Evolutionary conservation across 1,140 invertebrate species (phyloP).

Genomic region (Drosophila miranda): DNA sequence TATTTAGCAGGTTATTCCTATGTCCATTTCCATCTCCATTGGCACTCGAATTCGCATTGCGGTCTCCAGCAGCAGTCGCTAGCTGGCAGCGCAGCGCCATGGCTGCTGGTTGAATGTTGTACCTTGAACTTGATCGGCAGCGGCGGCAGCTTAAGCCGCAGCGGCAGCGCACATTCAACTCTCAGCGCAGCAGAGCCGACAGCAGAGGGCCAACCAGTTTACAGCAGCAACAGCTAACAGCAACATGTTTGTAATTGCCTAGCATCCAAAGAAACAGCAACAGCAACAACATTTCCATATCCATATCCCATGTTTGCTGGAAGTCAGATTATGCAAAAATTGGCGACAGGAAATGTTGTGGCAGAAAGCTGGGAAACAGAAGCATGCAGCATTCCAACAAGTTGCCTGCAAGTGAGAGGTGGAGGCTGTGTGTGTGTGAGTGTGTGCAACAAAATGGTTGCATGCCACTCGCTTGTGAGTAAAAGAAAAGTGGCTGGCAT

Average conservation of each 20-base stretch:
- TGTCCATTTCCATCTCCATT: slow-evolving; percentile 15
- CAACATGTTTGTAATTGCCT: slow-evolving; percentile 69
- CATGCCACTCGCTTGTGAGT: slow-evolving; percentile 35
- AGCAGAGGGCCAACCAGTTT: slow-evolving; percentile 58
- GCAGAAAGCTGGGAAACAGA: too few species aligned
- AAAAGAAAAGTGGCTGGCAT: slow-evolving; percentile 44
- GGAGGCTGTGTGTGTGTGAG: slow-evolving; percentile 14
- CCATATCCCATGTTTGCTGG: slow-evolving; percentile 14
- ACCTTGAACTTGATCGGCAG: slow-evolving; percentile 73
- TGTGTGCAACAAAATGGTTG: slow-evolving; percentile 58
- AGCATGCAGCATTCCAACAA: slow-evolving; percentile 14
- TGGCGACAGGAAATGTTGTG: slow-evolving; percentile 56
- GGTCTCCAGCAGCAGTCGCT: neutral
- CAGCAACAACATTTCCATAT: slow-evolving; percentile 1
- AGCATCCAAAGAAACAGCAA: slow-evolving; percentile 18
- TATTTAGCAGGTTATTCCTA: slow-evolving; percentile 39
- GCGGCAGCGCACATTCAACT: slow-evolving; percentile 63
- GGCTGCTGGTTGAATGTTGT: slow-evolving; percentile 24
- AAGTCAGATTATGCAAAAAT: slow-evolving; percentile 63
- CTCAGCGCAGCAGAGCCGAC: slow-evolving; percentile 17
- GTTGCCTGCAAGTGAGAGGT: slow-evolving; percentile 37
- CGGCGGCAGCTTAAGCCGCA: slow-evolving; percentile 2
- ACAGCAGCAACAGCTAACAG: slow-evolving; percentile 43
- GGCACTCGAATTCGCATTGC: slow-evolving; percentile 8
- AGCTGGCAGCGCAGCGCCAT: neutral